Percentiles rank a stretch among this genome's conserved stretches.
phyloP scores from a whole-genome alignment of 2,113 vertebrate species.

The Nipponia nippon region DNA sequence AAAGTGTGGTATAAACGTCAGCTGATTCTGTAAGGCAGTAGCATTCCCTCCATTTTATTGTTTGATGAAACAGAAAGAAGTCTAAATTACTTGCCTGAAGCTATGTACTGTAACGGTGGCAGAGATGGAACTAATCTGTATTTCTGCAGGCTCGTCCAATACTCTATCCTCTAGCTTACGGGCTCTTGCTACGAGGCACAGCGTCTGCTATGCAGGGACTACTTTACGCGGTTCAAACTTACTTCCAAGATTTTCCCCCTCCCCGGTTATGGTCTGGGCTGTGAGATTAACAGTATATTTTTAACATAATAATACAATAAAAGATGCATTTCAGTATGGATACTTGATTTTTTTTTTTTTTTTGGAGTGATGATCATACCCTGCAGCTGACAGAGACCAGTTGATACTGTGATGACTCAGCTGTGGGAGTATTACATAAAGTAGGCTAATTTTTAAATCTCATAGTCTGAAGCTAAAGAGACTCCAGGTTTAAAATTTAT shows the following conservation, averaged over 20 bases:
- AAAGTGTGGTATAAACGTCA: background rate
- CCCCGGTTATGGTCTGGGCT: background rate
- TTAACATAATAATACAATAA: background rate
- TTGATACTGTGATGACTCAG: slow-evolving; percentile 53
- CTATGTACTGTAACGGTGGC: background rate
- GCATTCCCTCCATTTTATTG: slow-evolving; percentile 36
- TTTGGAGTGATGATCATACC: background rate
- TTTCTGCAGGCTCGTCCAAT: background rate
- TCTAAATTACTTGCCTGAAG: slow-evolving; percentile 41
- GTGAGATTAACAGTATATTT: background rate
- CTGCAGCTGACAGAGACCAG: slow-evolving; percentile 9
- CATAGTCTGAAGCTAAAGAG: background rate
- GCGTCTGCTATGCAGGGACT: background rate
- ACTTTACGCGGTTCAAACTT: background rate
- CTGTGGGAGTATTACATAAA: slow-evolving; percentile 51
- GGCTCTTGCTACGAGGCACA: background rate
- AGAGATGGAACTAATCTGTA: slow-evolving; percentile 14
- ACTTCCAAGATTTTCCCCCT: background rate
- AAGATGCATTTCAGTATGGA: background rate
- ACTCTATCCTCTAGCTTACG: background rate
- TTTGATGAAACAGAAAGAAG: slow-evolving; percentile 49
- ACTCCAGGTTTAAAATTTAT: background rate
- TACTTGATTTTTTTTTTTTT: background rate
- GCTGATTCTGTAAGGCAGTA: background rate
- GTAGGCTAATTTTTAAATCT: slow-evolving; percentile 42